Percentiles rank a stretch among this genome's conserved stretches.
These are phyloP conservation scores for Mactra quadrangularis DNA, from an alignment of 1,140 invertebrate species.

Conservation along the genomic window DNA sequence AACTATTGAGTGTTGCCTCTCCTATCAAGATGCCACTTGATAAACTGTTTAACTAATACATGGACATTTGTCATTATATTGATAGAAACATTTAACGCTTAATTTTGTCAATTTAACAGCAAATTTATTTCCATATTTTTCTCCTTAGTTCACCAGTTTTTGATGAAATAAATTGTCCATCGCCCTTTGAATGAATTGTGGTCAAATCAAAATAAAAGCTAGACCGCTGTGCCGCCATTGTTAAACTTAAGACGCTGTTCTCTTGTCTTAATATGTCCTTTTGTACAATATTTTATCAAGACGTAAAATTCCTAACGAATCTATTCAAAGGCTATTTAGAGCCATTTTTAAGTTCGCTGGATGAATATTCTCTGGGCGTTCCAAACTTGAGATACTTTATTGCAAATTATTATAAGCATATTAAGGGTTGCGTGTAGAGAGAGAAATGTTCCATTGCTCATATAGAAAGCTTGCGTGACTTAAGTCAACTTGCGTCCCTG, in stretches of 20 bases:
- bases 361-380: conserved; percentile 54
- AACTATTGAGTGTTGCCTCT: too few species aligned
- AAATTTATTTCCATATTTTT: conserved; percentile 62
- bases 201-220: conserved; percentile 14
- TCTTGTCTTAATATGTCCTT: not conserved
- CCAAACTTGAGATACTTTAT: conserved; percentile 67
- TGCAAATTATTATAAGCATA: conserved; percentile 76
- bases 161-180: conserved; percentile 56
- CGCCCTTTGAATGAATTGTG: conserved; percentile 20
- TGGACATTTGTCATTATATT: conserved; percentile 36
- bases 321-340: conserved; percentile 70
- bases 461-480: conserved; percentile 20
- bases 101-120: conserved; percentile 56
- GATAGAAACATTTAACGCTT: conserved; percentile 39
- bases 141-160: conserved; percentile 57
- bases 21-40: too few species aligned
- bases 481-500: conserved; percentile 23
- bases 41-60: conserved; percentile 9
- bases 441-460: conserved; percentile 28
- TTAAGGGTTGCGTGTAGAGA: conserved; percentile 69
- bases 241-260: not conserved
- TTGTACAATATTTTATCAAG: conserved; percentile 30
- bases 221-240: conserved; percentile 36
- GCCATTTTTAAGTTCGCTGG: conserved; percentile 65
- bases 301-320: conserved; percentile 63